phyloP scores from a whole-genome alignment of 2,113 vertebrate genomes.

The Mungos mungo region DNA sequence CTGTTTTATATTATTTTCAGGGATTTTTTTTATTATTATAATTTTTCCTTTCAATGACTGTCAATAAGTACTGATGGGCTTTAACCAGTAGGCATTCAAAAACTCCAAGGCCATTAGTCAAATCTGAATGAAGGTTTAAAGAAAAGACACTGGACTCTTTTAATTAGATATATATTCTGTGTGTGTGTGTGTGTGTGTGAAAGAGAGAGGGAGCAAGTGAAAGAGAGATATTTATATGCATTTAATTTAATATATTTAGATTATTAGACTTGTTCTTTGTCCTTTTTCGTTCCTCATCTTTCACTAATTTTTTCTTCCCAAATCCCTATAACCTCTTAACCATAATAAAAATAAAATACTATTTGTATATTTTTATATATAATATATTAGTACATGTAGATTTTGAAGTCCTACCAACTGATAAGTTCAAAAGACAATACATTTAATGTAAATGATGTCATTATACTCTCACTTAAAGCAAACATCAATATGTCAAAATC shows the following conservation, averaged over 20 bases:
- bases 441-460: not conserved
- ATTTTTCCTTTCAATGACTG: not conserved
- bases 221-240: not conserved
- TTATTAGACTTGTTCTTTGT: not conserved
- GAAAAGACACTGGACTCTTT: not conserved
- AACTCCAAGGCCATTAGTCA: not conserved
- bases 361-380: not conserved
- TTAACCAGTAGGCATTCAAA: not conserved
- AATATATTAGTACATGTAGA: not conserved
- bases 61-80: conserved; percentile 8
- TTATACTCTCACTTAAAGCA: not conserved
- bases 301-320: not conserved
- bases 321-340: not conserved
- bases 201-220: rapidly evolving
- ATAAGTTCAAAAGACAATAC: not conserved
- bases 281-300: not conserved
- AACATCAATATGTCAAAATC: not conserved
- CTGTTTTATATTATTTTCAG: conserved; percentile 4
- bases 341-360: not conserved
- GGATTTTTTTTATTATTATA: not conserved
- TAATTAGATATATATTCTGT: not conserved
- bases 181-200: not conserved
- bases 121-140: not conserved
- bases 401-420: not conserved
- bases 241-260: conserved; percentile 32